These are phyloP conservation scores for Coregonus clupeaformis DNA, from an alignment of 2,113 vertebrate species.

Conservation along the genomic window DNA sequence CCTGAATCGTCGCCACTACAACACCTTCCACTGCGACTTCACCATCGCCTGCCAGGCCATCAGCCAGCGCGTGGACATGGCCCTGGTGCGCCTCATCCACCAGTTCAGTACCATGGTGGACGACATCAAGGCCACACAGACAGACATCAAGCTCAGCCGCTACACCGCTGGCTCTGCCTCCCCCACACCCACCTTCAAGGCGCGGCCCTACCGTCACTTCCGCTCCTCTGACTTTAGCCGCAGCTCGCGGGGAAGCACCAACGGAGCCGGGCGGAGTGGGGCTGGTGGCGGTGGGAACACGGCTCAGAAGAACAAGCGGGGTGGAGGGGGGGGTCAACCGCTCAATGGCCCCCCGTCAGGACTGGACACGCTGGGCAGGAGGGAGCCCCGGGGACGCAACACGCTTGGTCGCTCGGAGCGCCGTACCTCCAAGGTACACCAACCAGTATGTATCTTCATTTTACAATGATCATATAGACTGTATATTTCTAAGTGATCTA, in stretches of 20 bases:
- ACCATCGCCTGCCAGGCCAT: slow-evolving; percentile 96
- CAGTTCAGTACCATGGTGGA: slow-evolving; percentile 99
- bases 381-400: slow-evolving; percentile 86
- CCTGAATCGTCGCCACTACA: slow-evolving; percentile 90
- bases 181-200: slow-evolving; percentile 94
- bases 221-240: slow-evolving; percentile 96
- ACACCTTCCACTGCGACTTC: slow-evolving; percentile 95
- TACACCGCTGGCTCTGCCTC: slow-evolving; percentile 96
- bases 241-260: slow-evolving; percentile 92
- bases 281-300: slow-evolving; percentile 67
- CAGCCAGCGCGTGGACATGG: slow-evolving; percentile 98
- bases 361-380: slow-evolving; percentile 77
- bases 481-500: too few relatives aligned
- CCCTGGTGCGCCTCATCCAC: slow-evolving; percentile 95
- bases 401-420: slow-evolving; percentile 88
- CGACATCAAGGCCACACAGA: slow-evolving; percentile 97
- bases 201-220: slow-evolving; percentile 88
- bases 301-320: slow-evolving; percentile 86
- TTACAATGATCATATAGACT: too few relatives aligned
- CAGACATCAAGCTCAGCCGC: slow-evolving; percentile 95
- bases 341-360: slow-evolving; percentile 58
- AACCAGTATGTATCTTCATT: too few relatives aligned
- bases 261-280: slow-evolving; percentile 79
- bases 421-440: slow-evolving; percentile 84
- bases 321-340: slow-evolving; percentile 35